Conservation (phyloP, 2,113 vertebrate species). For the Dipodomys merriami region DNA sequence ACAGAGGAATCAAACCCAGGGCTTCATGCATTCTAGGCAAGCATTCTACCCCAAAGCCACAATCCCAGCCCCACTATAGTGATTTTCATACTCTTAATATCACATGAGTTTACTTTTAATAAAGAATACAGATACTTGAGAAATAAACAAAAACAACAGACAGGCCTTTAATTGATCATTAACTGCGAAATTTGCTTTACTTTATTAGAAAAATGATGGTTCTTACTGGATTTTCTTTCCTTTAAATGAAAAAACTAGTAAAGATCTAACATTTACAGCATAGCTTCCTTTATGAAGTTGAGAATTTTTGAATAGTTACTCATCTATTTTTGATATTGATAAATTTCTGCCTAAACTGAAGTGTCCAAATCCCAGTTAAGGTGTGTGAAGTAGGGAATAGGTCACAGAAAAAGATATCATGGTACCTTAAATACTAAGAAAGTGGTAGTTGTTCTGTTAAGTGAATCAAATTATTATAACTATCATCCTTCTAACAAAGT, state of each 20-base stretch:
- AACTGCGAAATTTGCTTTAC: neutral
- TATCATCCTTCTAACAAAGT: neutral
- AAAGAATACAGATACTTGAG: too few species aligned
- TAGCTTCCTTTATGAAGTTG: neutral
- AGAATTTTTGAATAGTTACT: constrained; percentile 34
- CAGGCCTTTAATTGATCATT: too few species aligned
- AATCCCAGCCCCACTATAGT: too few species aligned
- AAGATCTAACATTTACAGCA: neutral
- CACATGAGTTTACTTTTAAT: too few species aligned
- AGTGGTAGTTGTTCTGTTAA: neutral
- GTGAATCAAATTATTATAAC: constrained; percentile 18
- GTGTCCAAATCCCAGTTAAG: neutral
- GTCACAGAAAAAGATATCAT: neutral
- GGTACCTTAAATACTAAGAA: neutral
- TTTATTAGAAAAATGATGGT: neutral
- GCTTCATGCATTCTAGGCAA: too few species aligned
- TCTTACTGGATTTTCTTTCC: neutral
- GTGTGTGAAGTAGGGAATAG: neutral
- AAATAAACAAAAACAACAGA: too few species aligned
- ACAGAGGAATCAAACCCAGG: too few species aligned
- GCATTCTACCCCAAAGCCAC: too few species aligned
- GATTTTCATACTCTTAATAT: too few species aligned
- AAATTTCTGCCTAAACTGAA: neutral
- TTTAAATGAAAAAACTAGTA: constrained; percentile 10
- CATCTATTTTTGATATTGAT: neutral